Conservation (phyloP, 1,140 invertebrate species). For the Drosophila tani region DNA sequence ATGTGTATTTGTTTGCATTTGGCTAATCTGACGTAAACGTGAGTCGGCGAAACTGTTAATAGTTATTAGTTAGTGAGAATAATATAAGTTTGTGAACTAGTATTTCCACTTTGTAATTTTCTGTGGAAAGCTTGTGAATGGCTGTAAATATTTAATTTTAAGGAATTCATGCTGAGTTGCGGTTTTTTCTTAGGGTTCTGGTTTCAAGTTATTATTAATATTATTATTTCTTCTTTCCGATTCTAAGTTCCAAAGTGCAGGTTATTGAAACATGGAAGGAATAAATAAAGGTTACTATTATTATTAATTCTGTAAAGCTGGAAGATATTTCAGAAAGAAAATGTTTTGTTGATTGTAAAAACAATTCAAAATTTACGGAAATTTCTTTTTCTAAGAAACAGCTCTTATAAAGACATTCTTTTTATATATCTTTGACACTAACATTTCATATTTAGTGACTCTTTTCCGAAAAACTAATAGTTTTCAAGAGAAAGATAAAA, state of each 20-base stretch:
- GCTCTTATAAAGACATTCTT: too few relatives aligned
- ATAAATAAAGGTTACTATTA: too few relatives aligned
- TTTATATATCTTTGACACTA: neutral
- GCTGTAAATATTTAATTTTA: constrained; percentile 9
- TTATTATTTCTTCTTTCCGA: neutral
- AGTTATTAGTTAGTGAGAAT: neutral
- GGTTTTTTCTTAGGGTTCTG: neutral
- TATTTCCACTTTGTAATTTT: constrained; percentile 13
- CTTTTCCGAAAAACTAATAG: too few relatives aligned
- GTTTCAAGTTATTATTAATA: neutral
- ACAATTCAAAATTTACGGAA: too few relatives aligned
- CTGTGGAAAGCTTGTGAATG: constrained; percentile 20
- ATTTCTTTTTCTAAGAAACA: too few relatives aligned
- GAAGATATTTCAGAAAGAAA: too few relatives aligned
- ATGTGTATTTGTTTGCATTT: constrained; percentile 10
- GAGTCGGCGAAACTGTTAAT: constrained; percentile 20
- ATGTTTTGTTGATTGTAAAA: too few relatives aligned
- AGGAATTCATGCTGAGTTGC: constrained; percentile 16
- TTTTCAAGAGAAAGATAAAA: too few relatives aligned
- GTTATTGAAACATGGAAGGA: too few relatives aligned
- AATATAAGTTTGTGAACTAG: constrained; percentile 1
- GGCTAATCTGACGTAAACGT: constrained; percentile 23
- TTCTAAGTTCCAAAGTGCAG: too few relatives aligned
- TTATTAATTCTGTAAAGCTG: too few relatives aligned
- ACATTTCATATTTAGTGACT: neutral